These are phyloP conservation scores for Muscicapa striata DNA, from an alignment of 2,797 vertebrate species.

Conservation along the genomic window DNA sequence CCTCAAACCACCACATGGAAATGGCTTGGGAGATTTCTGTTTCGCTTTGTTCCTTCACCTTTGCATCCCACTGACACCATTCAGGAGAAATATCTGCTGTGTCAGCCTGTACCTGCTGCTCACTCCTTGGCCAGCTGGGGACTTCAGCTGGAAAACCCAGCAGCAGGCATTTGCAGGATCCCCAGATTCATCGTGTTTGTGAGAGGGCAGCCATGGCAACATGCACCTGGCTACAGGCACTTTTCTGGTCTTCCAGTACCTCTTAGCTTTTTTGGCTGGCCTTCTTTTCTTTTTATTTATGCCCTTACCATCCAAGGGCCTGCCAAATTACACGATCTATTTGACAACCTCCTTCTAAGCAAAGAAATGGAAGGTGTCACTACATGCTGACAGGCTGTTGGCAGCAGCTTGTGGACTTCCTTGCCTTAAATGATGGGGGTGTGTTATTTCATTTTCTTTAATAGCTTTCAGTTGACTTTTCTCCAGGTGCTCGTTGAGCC, in stretches of 20 bases:
- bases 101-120: background rate
- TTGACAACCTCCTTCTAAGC: conserved; percentile 19
- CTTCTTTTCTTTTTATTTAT: background rate
- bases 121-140: background rate
- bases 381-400: background rate
- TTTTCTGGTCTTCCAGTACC: background rate
- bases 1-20: background rate
- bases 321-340: background rate
- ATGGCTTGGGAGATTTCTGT: background rate
- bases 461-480: background rate
- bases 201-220: background rate
- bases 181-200: background rate
- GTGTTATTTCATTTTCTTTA: background rate
- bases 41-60: background rate
- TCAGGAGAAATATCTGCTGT: background rate
- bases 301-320: background rate
- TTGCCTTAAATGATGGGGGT: background rate
- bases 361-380: background rate
- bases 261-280: background rate
- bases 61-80: background rate
- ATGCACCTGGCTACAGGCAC: background rate
- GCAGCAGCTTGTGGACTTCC: background rate
- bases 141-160: background rate
- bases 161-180: background rate
- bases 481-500: background rate